These are phyloP conservation scores for Alouatta caraya DNA, from an alignment of 2,797 vertebrate species.

Conservation along the genomic window DNA sequence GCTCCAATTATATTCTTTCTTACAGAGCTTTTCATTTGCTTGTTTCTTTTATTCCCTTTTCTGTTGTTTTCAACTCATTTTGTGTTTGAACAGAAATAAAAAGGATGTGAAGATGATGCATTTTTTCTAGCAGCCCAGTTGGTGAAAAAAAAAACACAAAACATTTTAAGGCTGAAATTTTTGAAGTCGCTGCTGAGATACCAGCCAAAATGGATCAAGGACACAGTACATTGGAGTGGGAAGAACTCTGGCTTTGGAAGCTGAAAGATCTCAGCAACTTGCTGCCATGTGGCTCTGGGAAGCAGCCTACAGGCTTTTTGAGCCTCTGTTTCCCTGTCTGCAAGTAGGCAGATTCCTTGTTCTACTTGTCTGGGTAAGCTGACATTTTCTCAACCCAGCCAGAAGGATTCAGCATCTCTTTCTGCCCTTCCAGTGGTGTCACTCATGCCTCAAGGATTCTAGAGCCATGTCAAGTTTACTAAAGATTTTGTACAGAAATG, in stretches of 20 bases:
- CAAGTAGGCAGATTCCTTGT: neutral
- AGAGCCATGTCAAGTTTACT: neutral
- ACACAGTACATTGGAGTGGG: neutral
- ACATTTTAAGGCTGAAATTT: neutral
- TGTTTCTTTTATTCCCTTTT: neutral
- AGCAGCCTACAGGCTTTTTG: fast-evolving
- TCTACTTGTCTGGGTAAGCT: neutral
- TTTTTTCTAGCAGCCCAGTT: neutral
- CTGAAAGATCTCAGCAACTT: neutral
- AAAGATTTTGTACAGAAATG: neutral
- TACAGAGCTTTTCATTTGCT: neutral
- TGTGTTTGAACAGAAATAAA: neutral
- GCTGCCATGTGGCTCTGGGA: neutral
- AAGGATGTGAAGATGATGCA: neutral
- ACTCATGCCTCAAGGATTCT: neutral
- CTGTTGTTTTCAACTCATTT: neutral
- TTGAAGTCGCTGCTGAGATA: neutral
- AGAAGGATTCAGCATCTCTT: neutral
- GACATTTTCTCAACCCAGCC: neutral
- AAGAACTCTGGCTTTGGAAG: neutral
- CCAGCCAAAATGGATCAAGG: neutral
- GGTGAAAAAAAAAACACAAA: neutral
- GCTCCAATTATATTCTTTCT: neutral
- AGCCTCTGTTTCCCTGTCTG: neutral
- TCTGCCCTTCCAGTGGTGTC: neutral